phyloP scores from a whole-genome alignment of 2,797 vertebrate genomes.

The Orestias chungarensis region DNA sequence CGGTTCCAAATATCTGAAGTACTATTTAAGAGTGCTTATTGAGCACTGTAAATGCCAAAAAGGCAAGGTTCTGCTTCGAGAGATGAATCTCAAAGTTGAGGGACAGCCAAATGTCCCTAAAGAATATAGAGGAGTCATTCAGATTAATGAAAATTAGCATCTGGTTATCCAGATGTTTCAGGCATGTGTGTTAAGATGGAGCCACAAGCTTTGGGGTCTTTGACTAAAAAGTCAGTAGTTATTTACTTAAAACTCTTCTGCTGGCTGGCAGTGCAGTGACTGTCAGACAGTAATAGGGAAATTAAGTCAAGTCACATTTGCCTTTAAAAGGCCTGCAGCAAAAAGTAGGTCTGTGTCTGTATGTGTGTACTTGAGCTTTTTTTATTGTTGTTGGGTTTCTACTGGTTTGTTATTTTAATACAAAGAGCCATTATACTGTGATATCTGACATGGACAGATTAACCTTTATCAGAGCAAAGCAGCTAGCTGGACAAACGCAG shows the following conservation, averaged over 20 bases:
- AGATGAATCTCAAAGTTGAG: conserved; percentile 69
- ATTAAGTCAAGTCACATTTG: conserved; percentile 41
- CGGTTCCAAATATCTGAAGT: conserved; percentile 34
- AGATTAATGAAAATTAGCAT: conserved; percentile 67
- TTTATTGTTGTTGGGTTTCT: conserved; percentile 37
- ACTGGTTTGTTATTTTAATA: conserved; percentile 68
- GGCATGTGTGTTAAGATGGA: conserved; percentile 63
- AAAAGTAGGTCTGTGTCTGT: conserved; percentile 3
- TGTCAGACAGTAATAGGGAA: conserved; percentile 39
- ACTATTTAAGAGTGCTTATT: conserved; percentile 49
- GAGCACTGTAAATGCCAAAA: conserved; percentile 60
- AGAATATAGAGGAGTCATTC: conserved; percentile 65
- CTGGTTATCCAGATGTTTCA: conserved; percentile 70
- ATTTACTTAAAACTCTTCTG: conserved; percentile 69
- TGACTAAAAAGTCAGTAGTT: conserved; percentile 78
- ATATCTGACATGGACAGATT: conserved; percentile 72
- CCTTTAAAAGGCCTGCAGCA: conserved; percentile 25
- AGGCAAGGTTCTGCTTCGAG: conserved; percentile 50
- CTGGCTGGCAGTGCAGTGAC: conserved; percentile 44
- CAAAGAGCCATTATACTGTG: conserved; percentile 62
- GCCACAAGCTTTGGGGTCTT: conserved; percentile 61
- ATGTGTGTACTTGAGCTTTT: conserved; percentile 9
- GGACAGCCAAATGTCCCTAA: conserved; percentile 64
- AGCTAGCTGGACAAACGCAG: conserved; percentile 57
- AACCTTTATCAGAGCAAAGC: conserved; percentile 71